phyloP scores from a whole-genome alignment of 2,113 vertebrate genomes.

The Nothocercus nigrocapillus region DNA sequence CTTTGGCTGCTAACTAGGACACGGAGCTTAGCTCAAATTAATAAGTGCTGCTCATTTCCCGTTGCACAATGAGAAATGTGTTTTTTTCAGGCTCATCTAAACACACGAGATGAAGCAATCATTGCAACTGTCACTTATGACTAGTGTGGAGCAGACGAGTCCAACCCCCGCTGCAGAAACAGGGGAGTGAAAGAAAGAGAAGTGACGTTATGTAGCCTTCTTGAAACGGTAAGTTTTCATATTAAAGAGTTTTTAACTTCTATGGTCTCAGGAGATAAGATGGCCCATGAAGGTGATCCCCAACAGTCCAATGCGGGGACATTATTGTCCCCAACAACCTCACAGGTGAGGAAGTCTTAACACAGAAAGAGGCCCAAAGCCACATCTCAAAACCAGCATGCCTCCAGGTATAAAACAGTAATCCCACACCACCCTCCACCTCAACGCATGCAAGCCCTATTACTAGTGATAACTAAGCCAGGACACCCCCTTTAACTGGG shows the following conservation, averaged over 20 bases:
- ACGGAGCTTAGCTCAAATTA: not conserved
- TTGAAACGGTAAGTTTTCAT: not conserved
- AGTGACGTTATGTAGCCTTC: fast-evolving
- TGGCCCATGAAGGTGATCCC: not conserved
- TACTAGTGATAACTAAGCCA: not conserved
- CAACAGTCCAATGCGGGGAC: fast-evolving
- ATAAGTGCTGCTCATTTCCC: not conserved
- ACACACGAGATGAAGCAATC: not conserved
- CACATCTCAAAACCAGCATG: fast-evolving
- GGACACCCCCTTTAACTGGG: conserved; percentile 4
- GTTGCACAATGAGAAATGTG: not conserved
- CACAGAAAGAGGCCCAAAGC: not conserved
- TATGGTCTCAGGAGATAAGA: not conserved
- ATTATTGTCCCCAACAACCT: not conserved
- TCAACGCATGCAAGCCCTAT: not conserved
- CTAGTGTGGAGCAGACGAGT: not conserved
- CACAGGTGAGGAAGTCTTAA: not conserved
- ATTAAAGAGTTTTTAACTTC: not conserved
- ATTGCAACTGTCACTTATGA: not conserved
- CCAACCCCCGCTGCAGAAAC: not conserved
- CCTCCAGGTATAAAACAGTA: not conserved
- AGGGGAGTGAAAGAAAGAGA: not conserved
- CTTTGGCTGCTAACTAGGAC: not conserved
- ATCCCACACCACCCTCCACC: not conserved
- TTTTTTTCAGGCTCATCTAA: not conserved